Base-by-base conservation (phyloP, 1,140 invertebrate species). In the Drosophila arizonae region DNA sequence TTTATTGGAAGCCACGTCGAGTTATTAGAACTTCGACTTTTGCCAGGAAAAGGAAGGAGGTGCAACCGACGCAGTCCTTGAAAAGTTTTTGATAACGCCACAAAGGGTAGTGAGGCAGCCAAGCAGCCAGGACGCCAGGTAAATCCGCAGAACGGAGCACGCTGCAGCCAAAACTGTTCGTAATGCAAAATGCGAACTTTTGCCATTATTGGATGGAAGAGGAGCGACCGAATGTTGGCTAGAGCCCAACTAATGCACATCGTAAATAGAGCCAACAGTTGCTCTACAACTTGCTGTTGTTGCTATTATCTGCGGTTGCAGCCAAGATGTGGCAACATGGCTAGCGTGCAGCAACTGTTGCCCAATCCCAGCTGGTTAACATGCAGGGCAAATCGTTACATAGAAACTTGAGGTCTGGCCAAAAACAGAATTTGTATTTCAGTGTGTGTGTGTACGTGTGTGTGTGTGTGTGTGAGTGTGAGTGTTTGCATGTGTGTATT, bases 101-200 rank as follows among this genome's bases (percentile, higher is more conserved):
- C 48, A 80, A 80, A 67, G 65, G 60, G 43, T 24, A 51, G 67
- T 39, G 45, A 55, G 50, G 26, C 26, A 21, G 17, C 17, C 43
- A 15, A n/a, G n/a, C 43, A n/a, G 24, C 10, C 24, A 50, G 17
- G 10, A 21, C 43, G 11, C 56, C 45, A 55, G 62, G 48, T 33
- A 63, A 21, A 43, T 17, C 28, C 39, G 10, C 41, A 57, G 43
- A 45, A 13, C 24, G 10, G 28, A 57, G 43, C 15, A 13, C 24
- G 48, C 13, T 13, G 24, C 56, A 52, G 17, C 6, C 72, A 65
- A 87, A 82, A 46, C 61, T 66, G 63, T 43, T 36, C 68, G 60
- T 70, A 70, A 86, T 86, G 78, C 72, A 65, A 87, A 87, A 82
- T 82, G 64, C 51, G 76, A 87, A 87, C 82, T 87, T 87, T 87